A percentile compares a stretch with the other conserved stretches of the same genome.
Conservation (phyloP, 2,888 invertebrate species). For the Cistogaster globosa region DNA sequence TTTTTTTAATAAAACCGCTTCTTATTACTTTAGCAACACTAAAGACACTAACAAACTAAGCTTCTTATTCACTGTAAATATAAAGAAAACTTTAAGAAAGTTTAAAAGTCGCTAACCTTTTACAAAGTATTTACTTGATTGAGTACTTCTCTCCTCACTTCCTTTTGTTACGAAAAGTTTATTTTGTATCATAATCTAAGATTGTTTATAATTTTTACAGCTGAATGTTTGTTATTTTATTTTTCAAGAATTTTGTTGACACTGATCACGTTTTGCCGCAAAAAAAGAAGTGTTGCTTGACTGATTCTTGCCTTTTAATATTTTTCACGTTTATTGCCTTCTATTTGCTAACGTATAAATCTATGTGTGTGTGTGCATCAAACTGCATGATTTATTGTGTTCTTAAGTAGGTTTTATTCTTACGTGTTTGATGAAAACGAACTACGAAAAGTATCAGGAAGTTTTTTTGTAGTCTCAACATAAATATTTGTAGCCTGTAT, state of each 20-base stretch:
- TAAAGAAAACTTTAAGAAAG: too few relatives aligned
- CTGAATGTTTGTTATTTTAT: not conserved
- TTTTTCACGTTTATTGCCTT: slow-evolving; percentile 1
- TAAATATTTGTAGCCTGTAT: not conserved
- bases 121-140: too few relatives aligned
- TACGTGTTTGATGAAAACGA: slow-evolving; percentile 20
- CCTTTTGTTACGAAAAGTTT: not conserved
- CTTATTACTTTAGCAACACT: too few relatives aligned
- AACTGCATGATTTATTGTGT: too few relatives aligned
- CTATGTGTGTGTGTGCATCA: too few relatives aligned
- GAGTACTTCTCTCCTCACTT: too few relatives aligned
- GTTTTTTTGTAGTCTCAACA: not conserved
- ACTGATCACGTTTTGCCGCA: slow-evolving; percentile 64
- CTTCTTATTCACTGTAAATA: too few relatives aligned
- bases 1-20: too few relatives aligned
- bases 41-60: too few relatives aligned
- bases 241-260: slow-evolving; percentile 47
- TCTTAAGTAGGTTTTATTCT: slow-evolving; percentile 46
- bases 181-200: too few relatives aligned
- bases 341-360: too few relatives aligned
- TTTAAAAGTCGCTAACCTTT: slow-evolving; percentile 33
- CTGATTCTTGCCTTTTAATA: slow-evolving; percentile 27
- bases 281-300: slow-evolving; percentile 41
- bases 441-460: slow-evolving; percentile 39
- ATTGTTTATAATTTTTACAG: too few relatives aligned